A percentile compares a stretch with the other conserved stretches of the same genome.
phyloP scores from a whole-genome alignment of 2,113 vertebrate genomes.

The Hirundichthys speculiger region DNA sequence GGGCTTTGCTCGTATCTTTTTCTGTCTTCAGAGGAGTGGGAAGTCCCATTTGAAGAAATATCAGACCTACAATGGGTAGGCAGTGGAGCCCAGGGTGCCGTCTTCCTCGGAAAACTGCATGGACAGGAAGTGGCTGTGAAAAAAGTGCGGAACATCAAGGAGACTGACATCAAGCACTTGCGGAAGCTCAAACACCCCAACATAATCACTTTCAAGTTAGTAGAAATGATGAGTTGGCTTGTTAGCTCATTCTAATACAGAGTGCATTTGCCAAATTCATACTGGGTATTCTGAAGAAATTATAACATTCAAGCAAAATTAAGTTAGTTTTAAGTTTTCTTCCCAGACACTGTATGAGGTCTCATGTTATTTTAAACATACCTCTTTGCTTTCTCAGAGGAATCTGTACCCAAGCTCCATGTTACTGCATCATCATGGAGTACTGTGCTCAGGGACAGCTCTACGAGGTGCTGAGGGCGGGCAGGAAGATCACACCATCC shows the following conservation, averaged over 20 bases:
- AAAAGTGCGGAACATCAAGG: slow-evolving; percentile 96
- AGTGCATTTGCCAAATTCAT: neutral
- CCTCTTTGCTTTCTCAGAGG: slow-evolving; percentile 80
- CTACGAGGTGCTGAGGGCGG: slow-evolving; percentile 97
- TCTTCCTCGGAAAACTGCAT: slow-evolving; percentile 95
- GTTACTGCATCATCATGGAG: slow-evolving; percentile 99
- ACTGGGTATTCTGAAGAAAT: neutral
- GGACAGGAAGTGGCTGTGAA: slow-evolving; percentile 97
- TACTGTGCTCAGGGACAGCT: slow-evolving; percentile 99
- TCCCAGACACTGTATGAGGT: neutral
- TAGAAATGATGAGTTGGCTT: neutral
- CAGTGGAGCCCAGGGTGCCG: slow-evolving; percentile 95
- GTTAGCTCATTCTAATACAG: neutral
- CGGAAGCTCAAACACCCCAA: slow-evolving; percentile 97
- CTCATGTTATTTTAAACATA: neutral
- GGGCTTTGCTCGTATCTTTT: neutral
- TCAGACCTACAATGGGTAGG: slow-evolving; percentile 99
- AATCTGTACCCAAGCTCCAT: slow-evolving; percentile 97
- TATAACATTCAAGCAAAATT: neutral
- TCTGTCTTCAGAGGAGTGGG: slow-evolving; percentile 84
- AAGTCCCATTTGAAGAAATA: slow-evolving; percentile 98
- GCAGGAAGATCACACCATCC: slow-evolving; percentile 92
- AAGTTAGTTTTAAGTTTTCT: neutral
- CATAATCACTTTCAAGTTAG: slow-evolving; percentile 99
- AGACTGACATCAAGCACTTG: slow-evolving; percentile 97